These are phyloP conservation scores for Trileptium ribeirensis DNA, from an alignment of 2,888 invertebrate genomes.

Conservation along the genomic window DNA sequence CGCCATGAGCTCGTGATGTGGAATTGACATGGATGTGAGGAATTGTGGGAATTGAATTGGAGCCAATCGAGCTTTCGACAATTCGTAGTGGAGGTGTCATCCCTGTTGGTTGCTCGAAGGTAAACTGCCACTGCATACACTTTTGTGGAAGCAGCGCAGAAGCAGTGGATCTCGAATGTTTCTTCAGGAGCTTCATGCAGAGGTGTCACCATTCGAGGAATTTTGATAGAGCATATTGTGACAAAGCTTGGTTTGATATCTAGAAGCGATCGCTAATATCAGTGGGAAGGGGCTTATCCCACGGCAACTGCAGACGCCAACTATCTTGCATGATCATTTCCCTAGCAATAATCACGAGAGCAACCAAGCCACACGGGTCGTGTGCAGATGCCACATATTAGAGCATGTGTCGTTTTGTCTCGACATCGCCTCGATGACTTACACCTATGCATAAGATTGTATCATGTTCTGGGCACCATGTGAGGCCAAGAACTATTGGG, in stretches of 20 bases:
- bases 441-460: not conserved
- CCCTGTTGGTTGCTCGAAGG: constrained; percentile 13
- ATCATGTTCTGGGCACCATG: not conserved
- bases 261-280: not conserved
- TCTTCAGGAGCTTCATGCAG: not conserved
- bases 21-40: not conserved
- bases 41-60: too few relatives aligned
- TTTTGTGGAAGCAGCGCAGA: not conserved
- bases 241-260: not conserved
- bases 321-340: not conserved
- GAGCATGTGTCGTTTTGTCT: not conserved
- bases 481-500: not conserved
- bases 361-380: not conserved
- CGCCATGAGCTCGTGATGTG: constrained; percentile 23
- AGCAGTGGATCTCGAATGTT: constrained; percentile 3
- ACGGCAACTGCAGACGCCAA: not conserved
- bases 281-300: not conserved
- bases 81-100: not conserved
- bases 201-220: not conserved
- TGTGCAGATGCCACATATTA: not conserved
- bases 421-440: not conserved
- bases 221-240: not conserved
- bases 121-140: not conserved
- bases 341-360: not conserved
- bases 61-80: not conserved